These are phyloP conservation scores for Eupithecia tripunctaria DNA, from an alignment of 2,888 invertebrate species.

Conservation along the genomic window DNA sequence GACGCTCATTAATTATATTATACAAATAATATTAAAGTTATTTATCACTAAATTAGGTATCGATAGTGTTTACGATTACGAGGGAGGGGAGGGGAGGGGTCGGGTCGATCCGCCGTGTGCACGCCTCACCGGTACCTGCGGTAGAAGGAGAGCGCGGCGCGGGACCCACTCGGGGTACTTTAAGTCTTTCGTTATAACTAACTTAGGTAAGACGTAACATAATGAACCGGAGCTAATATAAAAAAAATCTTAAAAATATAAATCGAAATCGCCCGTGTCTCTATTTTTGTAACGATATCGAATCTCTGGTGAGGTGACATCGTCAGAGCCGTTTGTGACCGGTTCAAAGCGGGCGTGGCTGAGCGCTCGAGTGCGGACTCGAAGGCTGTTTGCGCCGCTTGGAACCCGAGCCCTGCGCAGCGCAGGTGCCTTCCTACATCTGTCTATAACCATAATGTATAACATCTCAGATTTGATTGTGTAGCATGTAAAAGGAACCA, in stretches of 20 bases:
- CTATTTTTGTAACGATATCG: constrained; percentile 74
- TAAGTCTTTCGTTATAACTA: constrained; percentile 58
- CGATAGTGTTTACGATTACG: constrained; percentile 28
- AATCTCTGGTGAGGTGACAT: constrained; percentile 56
- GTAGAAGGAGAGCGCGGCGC: not conserved
- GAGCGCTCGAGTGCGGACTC: not conserved
- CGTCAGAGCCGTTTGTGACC: constrained; percentile 45
- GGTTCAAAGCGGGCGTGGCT: not conserved
- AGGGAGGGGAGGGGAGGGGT: not conserved
- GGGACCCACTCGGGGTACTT: constrained; percentile 49
- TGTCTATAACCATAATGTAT: constrained; percentile 12
- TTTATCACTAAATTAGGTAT: constrained; percentile 47
- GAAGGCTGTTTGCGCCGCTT: not conserved
- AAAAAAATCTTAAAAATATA: too few species aligned
- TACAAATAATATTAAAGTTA: constrained; percentile 39
- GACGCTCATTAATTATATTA: constrained; percentile 33
- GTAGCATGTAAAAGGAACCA: constrained; percentile 6
- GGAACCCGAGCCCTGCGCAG: not conserved
- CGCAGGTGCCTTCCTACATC: not conserved
- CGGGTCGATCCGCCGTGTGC: not conserved
- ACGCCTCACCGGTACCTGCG: not conserved
- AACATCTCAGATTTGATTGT: not conserved
- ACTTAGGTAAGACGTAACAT: constrained; percentile 64
- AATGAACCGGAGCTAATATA: constrained; percentile 59
- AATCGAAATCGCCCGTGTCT: constrained; percentile 62